Percentiles rank a stretch among this genome's conserved stretches.
These are phyloP conservation scores for Brachystomella parvula DNA, from an alignment of 1,140 invertebrate genomes.

Conservation along the genomic window DNA sequence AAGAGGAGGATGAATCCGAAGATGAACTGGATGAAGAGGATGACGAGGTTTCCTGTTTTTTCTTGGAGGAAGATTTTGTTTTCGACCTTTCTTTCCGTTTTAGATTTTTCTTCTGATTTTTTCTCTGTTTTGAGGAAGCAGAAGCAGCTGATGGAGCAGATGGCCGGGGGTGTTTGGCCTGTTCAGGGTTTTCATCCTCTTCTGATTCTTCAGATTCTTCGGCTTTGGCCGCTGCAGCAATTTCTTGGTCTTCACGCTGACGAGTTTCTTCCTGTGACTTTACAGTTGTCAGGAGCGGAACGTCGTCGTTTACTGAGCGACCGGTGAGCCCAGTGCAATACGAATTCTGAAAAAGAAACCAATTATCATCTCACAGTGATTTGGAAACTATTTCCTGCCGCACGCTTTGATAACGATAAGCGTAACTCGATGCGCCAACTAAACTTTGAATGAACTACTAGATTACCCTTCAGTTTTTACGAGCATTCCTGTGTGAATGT, in stretches of 20 bases:
- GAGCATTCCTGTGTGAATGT: too few relatives aligned
- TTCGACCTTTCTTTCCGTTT: constrained; percentile 32
- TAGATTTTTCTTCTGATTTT: constrained; percentile 46
- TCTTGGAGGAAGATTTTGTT: constrained; percentile 4
- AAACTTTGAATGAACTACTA: too few relatives aligned
- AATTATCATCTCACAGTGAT: not conserved
- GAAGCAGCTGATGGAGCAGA: not conserved
- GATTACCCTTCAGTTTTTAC: too few relatives aligned
- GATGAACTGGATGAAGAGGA: constrained; percentile 12
- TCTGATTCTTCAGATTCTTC: not conserved
- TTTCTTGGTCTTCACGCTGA: constrained; percentile 39
- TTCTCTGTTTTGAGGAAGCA: constrained; percentile 38
- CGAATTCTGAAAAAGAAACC: constrained; percentile 52
- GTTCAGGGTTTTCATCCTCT: constrained; percentile 10
- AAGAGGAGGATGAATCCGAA: constrained; percentile 13
- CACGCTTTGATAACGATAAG: too few relatives aligned
- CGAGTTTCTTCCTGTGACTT: constrained; percentile 37
- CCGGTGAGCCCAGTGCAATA: constrained; percentile 79
- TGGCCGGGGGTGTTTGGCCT: too few relatives aligned
- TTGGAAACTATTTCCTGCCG: not conserved
- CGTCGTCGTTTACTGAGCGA: constrained; percentile 43
- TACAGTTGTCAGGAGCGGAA: constrained; percentile 28
- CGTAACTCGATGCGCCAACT: too few relatives aligned
- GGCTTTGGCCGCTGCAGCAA: not conserved
- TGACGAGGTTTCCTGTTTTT: constrained; percentile 8